These are phyloP conservation scores for Erebia aethiops DNA, from an alignment of 2,888 invertebrate genomes.

Conservation along the genomic window DNA sequence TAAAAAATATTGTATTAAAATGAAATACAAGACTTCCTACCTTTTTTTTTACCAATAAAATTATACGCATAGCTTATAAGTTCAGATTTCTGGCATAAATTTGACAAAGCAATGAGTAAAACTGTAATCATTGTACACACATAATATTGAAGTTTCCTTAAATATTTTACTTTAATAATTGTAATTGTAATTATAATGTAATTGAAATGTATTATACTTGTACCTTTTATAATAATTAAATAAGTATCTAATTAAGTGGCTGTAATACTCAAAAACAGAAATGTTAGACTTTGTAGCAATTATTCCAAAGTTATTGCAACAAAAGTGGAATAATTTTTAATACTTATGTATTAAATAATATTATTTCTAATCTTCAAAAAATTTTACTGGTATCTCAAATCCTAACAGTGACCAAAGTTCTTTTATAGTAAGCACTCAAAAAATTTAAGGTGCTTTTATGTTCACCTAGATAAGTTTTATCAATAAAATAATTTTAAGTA, in stretches of 20 bases:
- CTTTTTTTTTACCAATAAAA: no score
- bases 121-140: no score
- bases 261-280: neutral
- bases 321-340: neutral
- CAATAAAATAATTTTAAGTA: neutral
- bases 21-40: no score
- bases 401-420: conserved; percentile 1
- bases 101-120: no score
- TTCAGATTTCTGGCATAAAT: no score
- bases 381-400: neutral
- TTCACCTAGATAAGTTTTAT: neutral
- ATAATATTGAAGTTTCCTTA: no score
- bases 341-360: neutral
- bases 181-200: neutral
- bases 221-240: neutral
- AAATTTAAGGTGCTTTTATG: neutral
- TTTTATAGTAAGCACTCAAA: neutral
- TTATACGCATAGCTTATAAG: no score
- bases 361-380: neutral
- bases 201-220: conserved; percentile 5
- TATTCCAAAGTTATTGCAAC: no score
- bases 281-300: neutral
- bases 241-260: neutral
- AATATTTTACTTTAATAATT: no score
- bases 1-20: conserved; percentile 3